Evolutionary conservation across 1,140 invertebrate genomes (phyloP), one percentile per base, ranked within the genome.

Genomic region (Drosophila virilis): DNA sequence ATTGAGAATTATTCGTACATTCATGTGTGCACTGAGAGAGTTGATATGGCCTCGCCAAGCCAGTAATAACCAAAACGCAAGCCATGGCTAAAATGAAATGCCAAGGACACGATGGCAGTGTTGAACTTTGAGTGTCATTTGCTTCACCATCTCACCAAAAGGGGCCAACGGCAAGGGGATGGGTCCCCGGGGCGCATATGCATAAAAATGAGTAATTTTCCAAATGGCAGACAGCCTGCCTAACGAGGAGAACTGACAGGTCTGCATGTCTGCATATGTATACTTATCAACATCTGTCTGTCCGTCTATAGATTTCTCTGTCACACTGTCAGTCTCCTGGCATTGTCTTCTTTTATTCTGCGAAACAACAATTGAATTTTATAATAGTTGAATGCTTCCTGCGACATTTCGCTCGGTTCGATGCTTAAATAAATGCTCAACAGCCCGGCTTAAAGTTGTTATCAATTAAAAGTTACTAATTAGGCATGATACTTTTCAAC

Each of bases 81-180:
- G 70, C 55, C 50, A 65, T 51, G 48, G 58, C 67, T 79, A 45
- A 79, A 79, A 71, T 65, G 71, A 79, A 83, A 83, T 83, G 76
- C 80, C 80, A 83, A 83, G 80, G 80, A 75, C 80, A 85, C 51
- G 51, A 38, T 61, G 68, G 50, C 77, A 84, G 58, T 67, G 77
- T 45, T 84, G 80, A 84, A 84, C 80, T 80, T 67, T 73, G 72
- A 77, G 64, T 80, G 73, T 77, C 77, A 84, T 73, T 73, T 52
- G 80, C 37, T 32, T 42, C 37, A 33, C 55, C 52, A 35, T 12
- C 22, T 3, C 22, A 22, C 22, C 22, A 50, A 50, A 28, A 5
- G 22, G 22, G 51, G 51, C 40, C 28, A 35, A 17, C 51, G 17
- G 33, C 42, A 58, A 42, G 62, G 55, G 61, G 42, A 42, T 32